Conservation (phyloP, 1,140 invertebrate genomes). For the Pogonognathellus flavescens region DNA sequence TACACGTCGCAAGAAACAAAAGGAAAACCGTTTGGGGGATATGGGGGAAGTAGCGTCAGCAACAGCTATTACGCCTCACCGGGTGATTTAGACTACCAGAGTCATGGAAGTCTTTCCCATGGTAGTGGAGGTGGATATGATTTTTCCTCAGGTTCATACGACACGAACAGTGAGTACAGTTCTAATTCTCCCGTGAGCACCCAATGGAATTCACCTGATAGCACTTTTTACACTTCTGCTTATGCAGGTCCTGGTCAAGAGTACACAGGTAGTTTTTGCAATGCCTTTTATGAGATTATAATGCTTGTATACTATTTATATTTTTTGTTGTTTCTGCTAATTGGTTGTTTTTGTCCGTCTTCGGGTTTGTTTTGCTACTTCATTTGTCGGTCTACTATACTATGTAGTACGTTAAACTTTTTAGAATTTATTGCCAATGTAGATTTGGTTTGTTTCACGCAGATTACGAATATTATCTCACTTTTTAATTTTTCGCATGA, state of each 20-base stretch:
- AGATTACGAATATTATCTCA: not conserved
- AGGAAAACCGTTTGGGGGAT: not conserved
- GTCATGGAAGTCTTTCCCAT: not conserved
- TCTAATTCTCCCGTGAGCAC: conserved; percentile 9
- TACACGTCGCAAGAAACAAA: not conserved
- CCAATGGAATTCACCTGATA: conserved; percentile 14
- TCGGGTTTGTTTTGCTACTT: too few relatives aligned
- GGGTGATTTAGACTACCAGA: conserved; percentile 11
- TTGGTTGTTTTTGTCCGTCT: too few relatives aligned
- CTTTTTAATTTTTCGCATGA: not conserved
- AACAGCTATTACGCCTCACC: not conserved
- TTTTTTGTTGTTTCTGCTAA: not conserved
- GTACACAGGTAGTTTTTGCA: conserved; percentile 55
- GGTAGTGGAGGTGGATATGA: not conserved
- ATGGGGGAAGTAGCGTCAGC: not conserved
- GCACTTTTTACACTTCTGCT: conserved; percentile 55
- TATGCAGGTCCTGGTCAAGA: conserved; percentile 53
- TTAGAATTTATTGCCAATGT: not conserved
- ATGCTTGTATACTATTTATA: not conserved
- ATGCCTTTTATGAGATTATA: not conserved
- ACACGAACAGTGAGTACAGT: conserved; percentile 41
- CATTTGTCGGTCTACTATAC: not conserved
- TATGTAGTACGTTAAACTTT: not conserved
- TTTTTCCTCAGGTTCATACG: not conserved
- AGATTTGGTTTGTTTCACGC: too few relatives aligned